Percentiles rank a stretch among this genome's conserved stretches.
Evolutionary conservation across 1,140 invertebrate species (phyloP).

Genomic region (Drosophila ohnishii): DNA sequence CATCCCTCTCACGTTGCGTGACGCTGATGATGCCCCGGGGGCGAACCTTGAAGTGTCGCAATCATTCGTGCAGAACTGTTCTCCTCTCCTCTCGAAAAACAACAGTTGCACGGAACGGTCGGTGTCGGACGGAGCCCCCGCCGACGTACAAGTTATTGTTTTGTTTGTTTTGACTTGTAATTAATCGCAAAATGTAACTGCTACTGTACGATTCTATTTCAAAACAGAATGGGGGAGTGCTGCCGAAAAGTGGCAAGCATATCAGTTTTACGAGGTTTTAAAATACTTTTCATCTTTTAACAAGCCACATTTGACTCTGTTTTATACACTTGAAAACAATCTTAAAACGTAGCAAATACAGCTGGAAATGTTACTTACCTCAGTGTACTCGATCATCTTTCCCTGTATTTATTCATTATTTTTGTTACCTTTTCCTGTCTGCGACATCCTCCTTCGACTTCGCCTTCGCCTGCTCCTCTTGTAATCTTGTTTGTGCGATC

Average conservation of each 20-base stretch:
- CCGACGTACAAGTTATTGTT: constrained; percentile 7
- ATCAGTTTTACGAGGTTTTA: background rate
- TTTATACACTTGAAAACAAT: background rate
- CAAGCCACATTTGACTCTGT: background rate
- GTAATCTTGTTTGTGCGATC: constrained; percentile 78
- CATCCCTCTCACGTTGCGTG: constrained; percentile 56
- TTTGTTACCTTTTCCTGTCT: constrained; percentile 37
- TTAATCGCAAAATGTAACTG: constrained; percentile 35
- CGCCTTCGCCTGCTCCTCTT: constrained; percentile 20
- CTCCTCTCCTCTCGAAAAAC: constrained; percentile 18
- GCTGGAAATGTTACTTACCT: background rate
- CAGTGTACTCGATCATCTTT: constrained; percentile 6
- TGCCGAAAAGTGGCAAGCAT: background rate
- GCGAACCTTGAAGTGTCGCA: constrained; percentile 66
- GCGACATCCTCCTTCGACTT: constrained; percentile 28
- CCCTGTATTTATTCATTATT: constrained; percentile 22
- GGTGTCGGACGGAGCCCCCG: constrained; percentile 2
- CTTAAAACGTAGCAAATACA: background rate
- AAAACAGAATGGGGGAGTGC: constrained; percentile 6
- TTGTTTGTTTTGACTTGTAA: constrained; percentile 48
- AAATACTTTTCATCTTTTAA: background rate
- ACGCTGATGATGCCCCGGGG: constrained; percentile 45
- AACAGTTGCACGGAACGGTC: constrained; percentile 52
- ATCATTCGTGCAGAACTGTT: constrained; percentile 74
- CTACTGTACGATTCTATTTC: constrained; percentile 7